Base-by-base conservation (phyloP, 2,888 invertebrate species). In the Apodemia zela region DNA sequence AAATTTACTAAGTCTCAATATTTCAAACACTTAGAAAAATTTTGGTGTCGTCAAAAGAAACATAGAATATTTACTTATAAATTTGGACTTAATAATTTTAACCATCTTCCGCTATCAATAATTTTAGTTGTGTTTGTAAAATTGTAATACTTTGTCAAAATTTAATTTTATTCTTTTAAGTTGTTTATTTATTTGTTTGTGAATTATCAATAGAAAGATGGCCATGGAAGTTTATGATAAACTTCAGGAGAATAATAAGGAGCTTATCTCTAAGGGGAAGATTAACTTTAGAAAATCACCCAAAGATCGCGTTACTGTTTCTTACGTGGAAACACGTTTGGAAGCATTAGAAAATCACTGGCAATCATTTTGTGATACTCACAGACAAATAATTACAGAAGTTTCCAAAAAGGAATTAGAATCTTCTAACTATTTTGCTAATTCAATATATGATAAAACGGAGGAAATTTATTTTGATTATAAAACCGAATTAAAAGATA, bases 311-410 rank as follows among this genome's bases (percentile, higher is more conserved):
- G 10, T 62, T 1, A 38, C 62, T 15, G 10, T 62, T 17, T 35
- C 62, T n/a, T 65, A 64, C 58, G 25, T 62, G 8, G 62, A 65
- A 42, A 62, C 62, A 33, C 62, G 62, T 33, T 62, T 65, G 38
- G 65, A 65, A 49, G 47, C 60, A 18, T 60, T 65, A 60, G 63
- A 63, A 17, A 60, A 63, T 45, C 58, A 60, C 29, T 65, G 65
- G 63, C 59, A 57, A 51, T 47, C 57, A 4, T 65, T 65, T 63
- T 42, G 54, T 58, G 49, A 60, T 38, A 60, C 25, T 13, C 65
- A 65, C 49, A 17, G 45, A 25, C 45, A 62, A 63, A 60, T 65
- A 59, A 60, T 65, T 33, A 59, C 49, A 3, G 60, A 65, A 47
- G 29, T 57, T 13, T 29, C n/a, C 25, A 58, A 35, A 42, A 47